Base-by-base conservation (phyloP, 23 tunicate genomes). In the Clavelina lepadiformis region DNA sequence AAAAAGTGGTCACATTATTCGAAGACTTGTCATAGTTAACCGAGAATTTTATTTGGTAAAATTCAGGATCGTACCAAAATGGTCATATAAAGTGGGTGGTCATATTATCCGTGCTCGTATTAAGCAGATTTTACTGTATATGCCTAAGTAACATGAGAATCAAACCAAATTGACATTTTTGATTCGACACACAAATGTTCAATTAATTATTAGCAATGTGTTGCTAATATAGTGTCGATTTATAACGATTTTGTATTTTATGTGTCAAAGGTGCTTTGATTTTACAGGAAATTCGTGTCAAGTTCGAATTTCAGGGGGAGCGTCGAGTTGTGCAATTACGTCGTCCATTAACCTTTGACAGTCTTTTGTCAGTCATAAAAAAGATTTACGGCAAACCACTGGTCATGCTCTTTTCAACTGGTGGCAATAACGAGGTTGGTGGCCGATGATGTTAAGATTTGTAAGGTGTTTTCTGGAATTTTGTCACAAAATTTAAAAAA, bases 281-380 rank as follows among this genome's bases (percentile, higher is more conserved):
- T 63, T 29, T 57, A 11, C 46, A 78, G 84, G 84, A 41, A 2
- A 62, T 81, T 56, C 88, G 84, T 18, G 74, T 89, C 11, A 89
- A 89, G 56, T 89, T 89, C 71, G 97, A 89, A 31, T 89, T 65
- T 58, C 73, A 68, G 26, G 76, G 79, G 6, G 97, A 89, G 41
- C 68, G 81, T 19, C 74, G 89, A 25, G 65, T 82, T 6, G 75
- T 73, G 15, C 75, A 89, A 25, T 30, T 81, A 45, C 78, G 32
- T 2, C 45, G 82, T 30, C 97, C 97, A n/a, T 60, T 89, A 11
- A 71, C 50, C 38, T 75, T 64, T 24, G 67, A 63, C 8, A 52
- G 75, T 6, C 64, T 89, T 27, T 69, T 74, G 13, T n/a, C 51
- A 19, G 70, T 62, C 18, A 82, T 82, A 25, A 59, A 75, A 29